Conservation (phyloP, 2,888 invertebrate species). For the Antheraea yamamai region DNA sequence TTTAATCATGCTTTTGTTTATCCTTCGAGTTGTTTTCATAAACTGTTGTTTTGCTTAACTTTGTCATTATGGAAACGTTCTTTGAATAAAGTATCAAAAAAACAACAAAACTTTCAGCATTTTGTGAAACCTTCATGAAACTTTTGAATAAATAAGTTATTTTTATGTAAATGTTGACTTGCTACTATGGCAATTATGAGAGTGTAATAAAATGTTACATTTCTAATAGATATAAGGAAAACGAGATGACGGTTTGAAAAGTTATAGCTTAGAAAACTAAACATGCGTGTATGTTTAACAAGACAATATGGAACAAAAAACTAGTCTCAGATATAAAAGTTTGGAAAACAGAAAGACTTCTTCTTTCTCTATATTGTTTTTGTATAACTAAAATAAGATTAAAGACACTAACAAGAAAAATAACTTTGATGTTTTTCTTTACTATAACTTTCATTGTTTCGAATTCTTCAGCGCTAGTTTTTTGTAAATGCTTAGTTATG, state of each 20-base stretch:
- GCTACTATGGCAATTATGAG: not conserved
- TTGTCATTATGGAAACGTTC: conserved; percentile 1
- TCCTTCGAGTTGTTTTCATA: conserved; percentile 4
- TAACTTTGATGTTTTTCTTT: too few relatives aligned
- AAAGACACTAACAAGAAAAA: too few relatives aligned
- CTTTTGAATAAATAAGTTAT: not conserved
- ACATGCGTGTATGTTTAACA: too few relatives aligned
- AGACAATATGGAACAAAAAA: too few relatives aligned
- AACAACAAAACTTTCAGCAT: conserved; percentile 2
- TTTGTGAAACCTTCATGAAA: not conserved
- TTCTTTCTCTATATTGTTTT: too few relatives aligned
- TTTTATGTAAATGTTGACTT: not conserved
- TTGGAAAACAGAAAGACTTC: too few relatives aligned
- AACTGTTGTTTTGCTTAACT: conserved; percentile 5
- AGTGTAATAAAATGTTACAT: not conserved
- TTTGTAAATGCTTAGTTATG: too few relatives aligned
- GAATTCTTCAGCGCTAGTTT: too few relatives aligned
- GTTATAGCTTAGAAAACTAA: not conserved
- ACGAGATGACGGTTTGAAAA: not conserved
- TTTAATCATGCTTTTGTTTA: not conserved
- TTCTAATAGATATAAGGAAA: not conserved
- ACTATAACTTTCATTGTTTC: too few relatives aligned
- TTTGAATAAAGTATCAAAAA: not conserved
- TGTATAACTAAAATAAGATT: too few relatives aligned
- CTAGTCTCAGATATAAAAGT: too few relatives aligned